phyloP scores from a whole-genome alignment of 2,888 invertebrate species.

The Ophraella communa region DNA sequence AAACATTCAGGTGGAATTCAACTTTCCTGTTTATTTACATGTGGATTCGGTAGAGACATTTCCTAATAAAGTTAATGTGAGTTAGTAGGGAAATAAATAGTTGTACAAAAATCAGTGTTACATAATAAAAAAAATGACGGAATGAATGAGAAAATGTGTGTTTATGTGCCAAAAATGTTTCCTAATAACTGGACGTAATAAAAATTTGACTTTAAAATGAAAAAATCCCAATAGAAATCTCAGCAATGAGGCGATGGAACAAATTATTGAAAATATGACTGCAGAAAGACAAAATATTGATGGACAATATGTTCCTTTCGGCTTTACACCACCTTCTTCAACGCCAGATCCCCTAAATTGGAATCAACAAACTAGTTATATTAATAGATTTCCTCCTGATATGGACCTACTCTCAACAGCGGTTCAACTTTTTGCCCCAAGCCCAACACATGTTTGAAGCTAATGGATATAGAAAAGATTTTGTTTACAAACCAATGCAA shows the following conservation, averaged over 20 bases:
- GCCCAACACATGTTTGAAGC: conserved; percentile 41
- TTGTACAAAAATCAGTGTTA: not conserved
- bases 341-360: conserved; percentile 46
- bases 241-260: conserved; percentile 60
- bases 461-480: conserved; percentile 41
- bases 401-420: conserved; percentile 38
- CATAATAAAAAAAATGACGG: conserved; percentile 30
- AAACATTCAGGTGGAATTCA: conserved; percentile 42
- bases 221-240: conserved; percentile 43
- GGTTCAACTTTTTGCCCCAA: conserved; percentile 45
- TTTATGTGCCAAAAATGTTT: conserved; percentile 48
- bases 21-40: conserved; percentile 39
- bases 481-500: conserved; percentile 46
- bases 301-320: conserved; percentile 65
- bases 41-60: conserved; percentile 46
- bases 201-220: conserved; percentile 11
- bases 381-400: conserved; percentile 44
- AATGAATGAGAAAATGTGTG: conserved; percentile 35
- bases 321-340: conserved; percentile 55
- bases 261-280: conserved; percentile 68
- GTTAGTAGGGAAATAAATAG: not conserved
- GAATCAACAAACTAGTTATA: conserved; percentile 44
- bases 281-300: conserved; percentile 66
- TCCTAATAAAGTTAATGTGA: conserved; percentile 51
- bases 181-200: conserved; percentile 34